Conservation (phyloP, 1,140 invertebrate species). For the Drosophila pseudoananassae region DNA sequence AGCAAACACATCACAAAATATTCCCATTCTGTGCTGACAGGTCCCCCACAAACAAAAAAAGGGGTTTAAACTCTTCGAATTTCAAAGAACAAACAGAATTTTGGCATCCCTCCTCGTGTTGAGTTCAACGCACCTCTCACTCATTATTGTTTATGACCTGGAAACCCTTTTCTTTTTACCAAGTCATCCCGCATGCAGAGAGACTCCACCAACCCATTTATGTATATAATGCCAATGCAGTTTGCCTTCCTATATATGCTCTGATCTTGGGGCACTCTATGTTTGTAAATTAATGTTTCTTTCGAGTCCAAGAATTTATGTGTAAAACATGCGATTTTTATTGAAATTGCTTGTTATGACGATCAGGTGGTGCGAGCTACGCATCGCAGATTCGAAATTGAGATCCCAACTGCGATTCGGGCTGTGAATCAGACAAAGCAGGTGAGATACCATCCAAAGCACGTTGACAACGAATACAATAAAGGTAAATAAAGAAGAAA, state of each 20-base stretch:
- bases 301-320: conserved; percentile 54
- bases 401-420: conserved; percentile 42
- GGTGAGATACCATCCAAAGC: conserved; percentile 53
- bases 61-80: conserved; percentile 21
- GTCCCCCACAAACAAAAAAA: conserved; percentile 7
- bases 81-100: conserved; percentile 65
- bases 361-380: conserved; percentile 52
- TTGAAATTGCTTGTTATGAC: conserved; percentile 69
- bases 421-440: conserved; percentile 31
- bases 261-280: not conserved
- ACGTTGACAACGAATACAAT: conserved; percentile 49
- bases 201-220: not conserved
- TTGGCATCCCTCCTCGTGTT: conserved; percentile 28
- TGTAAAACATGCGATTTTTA: conserved; percentile 76
- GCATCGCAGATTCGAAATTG: conserved; percentile 56
- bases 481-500: conserved; percentile 51
- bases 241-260: conserved; percentile 27
- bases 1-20: conserved; percentile 49
- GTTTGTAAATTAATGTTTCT: conserved; percentile 9
- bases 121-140: conserved; percentile 66
- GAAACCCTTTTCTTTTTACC: conserved; percentile 75
- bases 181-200: conserved; percentile 62
- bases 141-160: conserved; percentile 71
- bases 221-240: conserved; percentile 16
- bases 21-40: conserved; percentile 59